Percentiles rank a stretch among this genome's conserved stretches.
phyloP scores from a whole-genome alignment of 1,140 invertebrate species.

The Thereuonema tuberculata region DNA sequence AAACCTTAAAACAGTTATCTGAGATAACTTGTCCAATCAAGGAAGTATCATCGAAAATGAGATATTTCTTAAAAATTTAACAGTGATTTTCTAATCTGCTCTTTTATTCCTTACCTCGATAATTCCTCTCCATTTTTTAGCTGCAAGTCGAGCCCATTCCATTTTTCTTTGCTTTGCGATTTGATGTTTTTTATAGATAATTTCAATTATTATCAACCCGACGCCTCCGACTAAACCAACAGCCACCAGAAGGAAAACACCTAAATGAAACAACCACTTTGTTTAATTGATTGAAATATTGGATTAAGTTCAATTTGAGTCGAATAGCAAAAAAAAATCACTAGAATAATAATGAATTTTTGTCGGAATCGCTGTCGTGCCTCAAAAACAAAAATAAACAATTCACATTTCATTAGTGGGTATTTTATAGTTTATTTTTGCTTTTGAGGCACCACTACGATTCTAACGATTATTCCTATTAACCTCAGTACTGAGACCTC shows the following conservation, averaged over 20 bases:
- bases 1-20: not conserved
- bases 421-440: no score
- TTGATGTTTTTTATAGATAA: slow-evolving; percentile 93
- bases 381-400: no score
- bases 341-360: not conserved
- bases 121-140: slow-evolving; percentile 86
- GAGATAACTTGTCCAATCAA: not conserved
- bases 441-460: no score
- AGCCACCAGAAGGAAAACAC: slow-evolving; percentile 86
- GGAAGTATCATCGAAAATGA: not conserved
- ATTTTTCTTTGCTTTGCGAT: slow-evolving; percentile 86
- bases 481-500: no score
- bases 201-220: slow-evolving; percentile 89
- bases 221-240: slow-evolving; percentile 78
- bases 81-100: not conserved
- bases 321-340: no score
- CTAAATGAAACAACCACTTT: slow-evolving; percentile 23
- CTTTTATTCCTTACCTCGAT: slow-evolving; percentile 54
- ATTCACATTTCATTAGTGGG: no score
- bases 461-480: no score
- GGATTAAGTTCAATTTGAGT: no score
- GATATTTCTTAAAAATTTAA: not conserved
- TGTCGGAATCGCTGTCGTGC: not conserved
- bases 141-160: slow-evolving; percentile 84
- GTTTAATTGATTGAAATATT: no score